A percentile compares a stretch with the other conserved stretches of the same genome.
phyloP scores from a whole-genome alignment of 2,797 vertebrate genomes.

The Xiphorhynchus erythropygius region DNA sequence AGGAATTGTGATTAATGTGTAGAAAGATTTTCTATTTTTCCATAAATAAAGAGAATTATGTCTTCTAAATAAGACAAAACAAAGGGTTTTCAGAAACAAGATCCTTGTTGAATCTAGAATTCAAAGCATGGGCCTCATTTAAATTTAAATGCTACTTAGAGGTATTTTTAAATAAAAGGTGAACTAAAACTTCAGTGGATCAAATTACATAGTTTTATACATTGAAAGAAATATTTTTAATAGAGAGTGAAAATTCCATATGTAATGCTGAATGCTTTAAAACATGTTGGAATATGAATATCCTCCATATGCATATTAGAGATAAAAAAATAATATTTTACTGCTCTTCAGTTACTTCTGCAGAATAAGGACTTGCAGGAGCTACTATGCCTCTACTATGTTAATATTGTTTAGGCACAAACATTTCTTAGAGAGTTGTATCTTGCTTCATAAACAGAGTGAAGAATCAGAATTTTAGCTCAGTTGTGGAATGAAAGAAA shows the following conservation, averaged over 20 bases:
- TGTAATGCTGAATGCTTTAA: background rate
- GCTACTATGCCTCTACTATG: background rate
- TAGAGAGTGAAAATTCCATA: background rate
- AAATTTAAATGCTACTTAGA: background rate
- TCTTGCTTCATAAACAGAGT: background rate
- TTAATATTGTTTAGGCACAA: background rate
- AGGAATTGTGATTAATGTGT: background rate
- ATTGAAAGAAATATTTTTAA: background rate
- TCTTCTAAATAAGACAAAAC: background rate
- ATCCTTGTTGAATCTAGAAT: background rate
- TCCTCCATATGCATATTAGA: background rate
- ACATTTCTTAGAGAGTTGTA: constrained; percentile 20
- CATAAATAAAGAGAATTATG: background rate
- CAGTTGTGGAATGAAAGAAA: background rate
- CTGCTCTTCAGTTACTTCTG: constrained; percentile 3
- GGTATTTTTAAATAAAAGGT: background rate
- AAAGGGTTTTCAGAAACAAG: background rate
- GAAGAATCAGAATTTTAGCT: constrained; percentile 31
- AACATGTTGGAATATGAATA: background rate
- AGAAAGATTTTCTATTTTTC: background rate
- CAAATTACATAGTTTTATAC: background rate
- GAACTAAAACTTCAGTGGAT: background rate
- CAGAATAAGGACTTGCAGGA: constrained; percentile 21
- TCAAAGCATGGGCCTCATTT: background rate
- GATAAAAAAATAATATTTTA: background rate